Conservation (phyloP, 1,140 invertebrate genomes). For the Battus philenor region DNA sequence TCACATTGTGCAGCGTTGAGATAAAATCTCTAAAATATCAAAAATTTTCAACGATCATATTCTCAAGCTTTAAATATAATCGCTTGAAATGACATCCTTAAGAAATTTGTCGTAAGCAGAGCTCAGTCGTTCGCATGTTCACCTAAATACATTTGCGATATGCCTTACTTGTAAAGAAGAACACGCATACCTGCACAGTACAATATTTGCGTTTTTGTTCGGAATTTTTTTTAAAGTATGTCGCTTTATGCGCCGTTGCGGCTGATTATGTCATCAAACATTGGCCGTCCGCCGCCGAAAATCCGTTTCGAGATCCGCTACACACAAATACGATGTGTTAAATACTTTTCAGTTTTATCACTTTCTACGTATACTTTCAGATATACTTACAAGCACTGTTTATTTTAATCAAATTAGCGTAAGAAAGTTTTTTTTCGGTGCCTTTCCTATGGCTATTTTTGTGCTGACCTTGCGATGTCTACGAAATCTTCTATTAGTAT, state of each 20-base stretch:
- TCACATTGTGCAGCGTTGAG: constrained; percentile 9
- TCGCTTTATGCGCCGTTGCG: constrained; percentile 11
- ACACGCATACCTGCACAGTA: background rate
- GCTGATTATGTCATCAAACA: constrained; percentile 40
- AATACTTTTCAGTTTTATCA: constrained; percentile 30
- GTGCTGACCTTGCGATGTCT: too few relatives aligned
- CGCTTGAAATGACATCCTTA: background rate
- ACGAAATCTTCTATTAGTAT: too few relatives aligned
- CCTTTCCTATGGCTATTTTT: too few relatives aligned
- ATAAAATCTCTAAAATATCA: background rate
- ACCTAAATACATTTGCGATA: constrained; percentile 10
- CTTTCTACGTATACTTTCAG: constrained; percentile 8
- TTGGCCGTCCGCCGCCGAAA: constrained; percentile 18
- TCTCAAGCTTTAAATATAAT: background rate
- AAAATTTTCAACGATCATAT: background rate
- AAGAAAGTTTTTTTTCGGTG: background rate
- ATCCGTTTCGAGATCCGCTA: constrained; percentile 40
- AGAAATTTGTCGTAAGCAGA: constrained; percentile 2
- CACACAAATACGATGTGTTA: constrained; percentile 32
- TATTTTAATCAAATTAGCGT: constrained; percentile 2
- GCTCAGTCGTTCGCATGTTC: constrained; percentile 7
- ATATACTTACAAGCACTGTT: constrained; percentile 5
- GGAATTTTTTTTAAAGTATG: constrained; percentile 30
- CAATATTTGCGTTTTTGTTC: constrained; percentile 24
- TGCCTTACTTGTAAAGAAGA: background rate